These are phyloP conservation scores for Ranitomeya imitator DNA, from an alignment of 2,113 vertebrate genomes.

Conservation along the genomic window DNA sequence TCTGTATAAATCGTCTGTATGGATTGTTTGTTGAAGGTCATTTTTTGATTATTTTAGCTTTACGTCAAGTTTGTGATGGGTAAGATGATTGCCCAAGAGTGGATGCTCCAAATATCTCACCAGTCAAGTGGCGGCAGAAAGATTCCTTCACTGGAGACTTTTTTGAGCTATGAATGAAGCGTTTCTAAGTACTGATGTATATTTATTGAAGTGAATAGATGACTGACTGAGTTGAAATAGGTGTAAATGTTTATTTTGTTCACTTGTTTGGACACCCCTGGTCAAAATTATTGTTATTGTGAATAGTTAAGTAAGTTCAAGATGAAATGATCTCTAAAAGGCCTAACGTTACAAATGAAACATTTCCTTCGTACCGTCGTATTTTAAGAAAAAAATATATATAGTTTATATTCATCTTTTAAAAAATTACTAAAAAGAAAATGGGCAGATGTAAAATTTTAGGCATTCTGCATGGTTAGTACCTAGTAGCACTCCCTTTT, in stretches of 20 bases:
- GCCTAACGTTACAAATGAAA: too few species aligned
- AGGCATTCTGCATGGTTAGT: too few species aligned
- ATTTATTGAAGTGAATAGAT: not conserved
- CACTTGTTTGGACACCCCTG: too few species aligned
- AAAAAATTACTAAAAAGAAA: too few species aligned
- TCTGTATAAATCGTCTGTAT: slow-evolving; percentile 67
- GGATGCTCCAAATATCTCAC: slow-evolving; percentile 29
- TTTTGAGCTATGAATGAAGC: not conserved
- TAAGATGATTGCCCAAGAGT: slow-evolving; percentile 26
- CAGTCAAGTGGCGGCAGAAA: not conserved
- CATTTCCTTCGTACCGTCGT: too few species aligned
- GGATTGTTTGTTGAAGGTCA: slow-evolving; percentile 61
- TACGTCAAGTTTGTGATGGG: slow-evolving; percentile 22
- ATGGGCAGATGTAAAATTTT: too few species aligned
- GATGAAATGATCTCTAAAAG: too few species aligned
- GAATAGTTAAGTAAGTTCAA: too few species aligned
- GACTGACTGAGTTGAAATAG: not conserved
- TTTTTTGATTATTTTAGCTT: slow-evolving; percentile 53
- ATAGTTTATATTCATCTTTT: too few species aligned
- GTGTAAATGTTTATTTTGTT: not conserved
- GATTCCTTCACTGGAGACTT: not conserved
- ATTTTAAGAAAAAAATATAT: too few species aligned
- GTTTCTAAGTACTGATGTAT: not conserved
- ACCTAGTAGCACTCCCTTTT: too few species aligned
- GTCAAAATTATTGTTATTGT: too few species aligned